Percentiles rank a stretch among this genome's conserved stretches.
phyloP scores from a whole-genome alignment of 2,888 invertebrate genomes.

The Trissonchulus sp. region DNA sequence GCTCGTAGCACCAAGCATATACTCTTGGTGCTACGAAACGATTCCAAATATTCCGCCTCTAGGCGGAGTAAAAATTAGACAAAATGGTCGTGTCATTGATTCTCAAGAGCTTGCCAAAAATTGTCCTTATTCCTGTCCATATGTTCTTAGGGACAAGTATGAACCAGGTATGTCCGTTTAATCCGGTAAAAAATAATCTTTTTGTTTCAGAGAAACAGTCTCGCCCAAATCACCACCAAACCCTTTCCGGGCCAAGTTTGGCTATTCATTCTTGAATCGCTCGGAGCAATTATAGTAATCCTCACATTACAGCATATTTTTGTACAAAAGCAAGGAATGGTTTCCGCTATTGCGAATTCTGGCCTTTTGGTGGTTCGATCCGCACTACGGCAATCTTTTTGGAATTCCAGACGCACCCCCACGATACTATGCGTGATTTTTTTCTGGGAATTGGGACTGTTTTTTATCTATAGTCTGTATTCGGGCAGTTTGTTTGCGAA shows the following conservation, averaged over 20 bases:
- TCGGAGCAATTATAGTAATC: neutral
- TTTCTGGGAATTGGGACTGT: neutral
- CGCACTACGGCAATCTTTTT: neutral
- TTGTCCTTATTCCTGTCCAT: too few species aligned
- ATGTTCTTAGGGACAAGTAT: too few species aligned
- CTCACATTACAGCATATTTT: neutral
- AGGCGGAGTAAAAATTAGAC: too few species aligned
- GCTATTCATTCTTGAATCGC: neutral
- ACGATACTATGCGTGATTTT: neutral
- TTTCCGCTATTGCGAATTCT: neutral
- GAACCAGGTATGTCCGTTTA: too few species aligned
- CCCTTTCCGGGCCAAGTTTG: neutral
- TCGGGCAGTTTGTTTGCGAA: neutral
- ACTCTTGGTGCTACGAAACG: too few species aligned
- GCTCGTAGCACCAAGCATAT: too few species aligned
- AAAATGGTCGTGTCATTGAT: too few species aligned
- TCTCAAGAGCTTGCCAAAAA: too few species aligned
- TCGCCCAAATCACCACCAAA: neutral
- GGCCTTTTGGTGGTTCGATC: neutral
- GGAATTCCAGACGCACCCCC: neutral
- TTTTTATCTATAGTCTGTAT: neutral
- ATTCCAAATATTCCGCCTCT: too few species aligned
- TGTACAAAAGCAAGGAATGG: neutral
- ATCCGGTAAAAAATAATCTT: too few species aligned
- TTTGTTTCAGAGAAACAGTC: neutral